Base-by-base conservation (phyloP, 2,888 invertebrate genomes). In the Drosophila nigricruria region DNA sequence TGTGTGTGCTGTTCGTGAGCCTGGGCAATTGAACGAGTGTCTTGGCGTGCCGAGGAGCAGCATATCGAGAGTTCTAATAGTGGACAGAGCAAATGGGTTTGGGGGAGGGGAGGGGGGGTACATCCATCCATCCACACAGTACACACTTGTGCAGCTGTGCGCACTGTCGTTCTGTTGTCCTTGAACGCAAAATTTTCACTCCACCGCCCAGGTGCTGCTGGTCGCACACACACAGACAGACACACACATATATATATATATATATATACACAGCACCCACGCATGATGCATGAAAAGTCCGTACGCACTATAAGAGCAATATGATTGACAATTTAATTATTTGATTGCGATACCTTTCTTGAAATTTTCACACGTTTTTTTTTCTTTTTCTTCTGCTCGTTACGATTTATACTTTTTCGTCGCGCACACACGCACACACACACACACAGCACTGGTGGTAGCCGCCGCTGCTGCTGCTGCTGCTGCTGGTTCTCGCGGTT, bases 161-260 rank as follows among this genome's bases (percentile, higher is more conserved):
- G 59, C 70, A 88, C 69, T 70, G 71, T 57, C 70, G 86, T 64
- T 63, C 43, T 64, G 67, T 77, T 91, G 91, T 91, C 91, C 91
- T 91, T 91, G 91, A 91, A 91, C 82, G 81, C 74, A 86, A 84
- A 85, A 87, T 90, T 86, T 85, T 80, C 79, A 84, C 84, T 82
- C 74, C 68, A 63, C 77, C 76, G 77, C 80, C 82, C 81, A 79
- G 77, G 81, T 77, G 81, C 81, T 85, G 60, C 78, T 80, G 70
- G 67, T 82, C 79, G 61, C 73, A 81, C 25, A 56, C 14, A 36
- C 40, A 52, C 40, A 59, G 45, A 52, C 16, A 20, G 53, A 50
- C 54, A 50, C 9, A n/a, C 12, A 32, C 57, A 50, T 47, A n/a
- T n/a, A n/a, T n/a, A n/a, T n/a, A n/a, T n/a, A n/a, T n/a, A n/a